Base-by-base conservation (phyloP, 2,113 vertebrate species). In the Nothoprocta perdicaria region DNA sequence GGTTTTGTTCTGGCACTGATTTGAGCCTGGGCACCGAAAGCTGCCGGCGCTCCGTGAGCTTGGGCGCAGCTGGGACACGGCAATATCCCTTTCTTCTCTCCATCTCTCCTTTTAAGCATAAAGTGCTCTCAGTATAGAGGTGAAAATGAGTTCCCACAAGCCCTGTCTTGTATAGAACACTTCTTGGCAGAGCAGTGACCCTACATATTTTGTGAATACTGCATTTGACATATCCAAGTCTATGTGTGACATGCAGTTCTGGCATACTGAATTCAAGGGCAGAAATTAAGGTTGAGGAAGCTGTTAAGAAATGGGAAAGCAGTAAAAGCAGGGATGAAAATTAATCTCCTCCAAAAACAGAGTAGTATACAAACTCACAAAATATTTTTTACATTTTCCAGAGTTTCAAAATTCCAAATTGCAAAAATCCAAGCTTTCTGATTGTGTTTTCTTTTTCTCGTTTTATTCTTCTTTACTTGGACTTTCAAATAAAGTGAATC, bases 261-360 rank as follows among this genome's bases (percentile, higher is more conserved):
- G 61, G 55, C 23, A 80, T 41, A 77, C 9, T 48, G 50, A 89
- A 27, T 53, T 72, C 79, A 66, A 77, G 35, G n/a, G 58, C 13
- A 79, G 69, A 62, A 86, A 72, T 38, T 86, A 80, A 88, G 31
- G 38, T 18, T 80, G 80, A 38, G 50, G 48, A 33, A 76, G 52
- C 62, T 79, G 52, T 45, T 75, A 45, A 91, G 50, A 84, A 91
- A 86, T 9, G 17, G 17, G 50, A 90, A 86, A 72, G 58, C 43
- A 92, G 45, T 33, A 58, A 74, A 8, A 90, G 52, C 40, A 76
- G 53, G 35, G 84, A 80, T 58, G 45, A 91, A 93, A 93, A 82
- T 62, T 48, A 84, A 58, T 38, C 41, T 82, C 40, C 38, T 18
- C 27, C 26, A 93, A 14, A 33, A 57, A 65, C 3, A 5, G 10